These are phyloP conservation scores for Eumeta japonica DNA, from an alignment of 1,140 invertebrate genomes.

Conservation along the genomic window DNA sequence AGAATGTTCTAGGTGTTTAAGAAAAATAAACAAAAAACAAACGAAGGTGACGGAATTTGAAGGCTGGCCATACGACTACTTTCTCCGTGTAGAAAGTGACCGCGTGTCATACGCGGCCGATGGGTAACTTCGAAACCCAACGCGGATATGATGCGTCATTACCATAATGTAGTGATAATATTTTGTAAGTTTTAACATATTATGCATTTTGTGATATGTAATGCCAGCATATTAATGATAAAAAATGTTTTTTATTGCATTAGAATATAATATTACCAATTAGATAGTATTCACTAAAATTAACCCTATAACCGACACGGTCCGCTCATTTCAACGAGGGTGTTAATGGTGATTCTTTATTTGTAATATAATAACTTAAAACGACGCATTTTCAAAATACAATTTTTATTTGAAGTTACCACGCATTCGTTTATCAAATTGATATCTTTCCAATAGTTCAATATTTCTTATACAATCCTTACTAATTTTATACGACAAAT, in stretches of 20 bases:
- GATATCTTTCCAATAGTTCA: background rate
- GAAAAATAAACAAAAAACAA: too few species aligned
- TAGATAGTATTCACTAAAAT: background rate
- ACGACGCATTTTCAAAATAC: background rate
- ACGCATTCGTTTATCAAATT: background rate
- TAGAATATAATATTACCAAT: background rate
- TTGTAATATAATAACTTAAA: too few species aligned
- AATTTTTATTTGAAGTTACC: background rate
- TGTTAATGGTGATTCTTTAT: too few species aligned
- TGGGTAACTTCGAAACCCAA: too few species aligned
- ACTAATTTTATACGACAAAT: background rate
- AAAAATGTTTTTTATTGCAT: background rate
- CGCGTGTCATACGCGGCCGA: conserved; percentile 22
- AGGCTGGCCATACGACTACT: conserved; percentile 17
- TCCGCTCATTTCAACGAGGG: too few species aligned
- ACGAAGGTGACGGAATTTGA: background rate
- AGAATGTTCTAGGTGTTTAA: too few species aligned
- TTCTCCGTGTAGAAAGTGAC: conserved; percentile 52
- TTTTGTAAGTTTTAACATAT: background rate
- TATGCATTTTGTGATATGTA: too few species aligned
- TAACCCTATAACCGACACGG: too few species aligned
- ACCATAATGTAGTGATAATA: background rate
- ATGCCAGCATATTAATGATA: too few species aligned
- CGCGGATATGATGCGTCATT: background rate
- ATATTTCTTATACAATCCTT: too few species aligned